Evolutionary conservation across 2,797 vertebrate species (phyloP), one percentile per base, ranked within the genome.

Genomic region (Leontopithecus rosalia): DNA sequence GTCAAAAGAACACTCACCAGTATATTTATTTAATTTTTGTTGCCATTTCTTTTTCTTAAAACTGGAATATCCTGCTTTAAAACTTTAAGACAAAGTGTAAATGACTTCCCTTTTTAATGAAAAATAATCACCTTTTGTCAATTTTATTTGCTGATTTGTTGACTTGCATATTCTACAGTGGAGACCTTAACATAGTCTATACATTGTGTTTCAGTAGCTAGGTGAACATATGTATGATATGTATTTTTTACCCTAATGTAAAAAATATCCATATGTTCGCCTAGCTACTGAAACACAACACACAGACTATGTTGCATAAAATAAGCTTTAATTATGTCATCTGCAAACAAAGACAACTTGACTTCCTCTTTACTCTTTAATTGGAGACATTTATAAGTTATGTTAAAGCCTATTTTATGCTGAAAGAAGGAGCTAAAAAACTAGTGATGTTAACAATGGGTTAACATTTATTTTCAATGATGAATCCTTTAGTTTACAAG

Each of bases 51-150:
- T 70, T 57, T 86, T 96, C 97, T 95, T 98, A 96, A 97, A 97
- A 98, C 64, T 85, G 95, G 88, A 98, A 88, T 97, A 80, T 98
- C 98, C 98, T 98, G 95, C 95, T 98, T 97, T 95, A 96, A 97
- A 84, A 36, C 36, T 95, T 96, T 94, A 97, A 96, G 87, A 97
- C 1, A 50, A 96, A 81, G 61, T 97, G 58, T 90, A 98, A 93
- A 92, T 94, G 84, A 97, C 83, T 92, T 98, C 96, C 89, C 97
- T 96, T 93, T 90, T 88, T 22, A 92, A 82, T 88, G 73, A 96
- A 83, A 98, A 73, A 79, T 93, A 86, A 91, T 58, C 46, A 80
- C 94, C 92, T 80, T 79, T 83, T 79, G 48, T 89, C 96, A 50
- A 93, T 97, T 98, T 98, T 90, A 97, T 61, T 91, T 88, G 85